Evolutionary conservation across 2,113 vertebrate genomes (phyloP).

Genomic region (Campylomormyrus numenius): DNA sequence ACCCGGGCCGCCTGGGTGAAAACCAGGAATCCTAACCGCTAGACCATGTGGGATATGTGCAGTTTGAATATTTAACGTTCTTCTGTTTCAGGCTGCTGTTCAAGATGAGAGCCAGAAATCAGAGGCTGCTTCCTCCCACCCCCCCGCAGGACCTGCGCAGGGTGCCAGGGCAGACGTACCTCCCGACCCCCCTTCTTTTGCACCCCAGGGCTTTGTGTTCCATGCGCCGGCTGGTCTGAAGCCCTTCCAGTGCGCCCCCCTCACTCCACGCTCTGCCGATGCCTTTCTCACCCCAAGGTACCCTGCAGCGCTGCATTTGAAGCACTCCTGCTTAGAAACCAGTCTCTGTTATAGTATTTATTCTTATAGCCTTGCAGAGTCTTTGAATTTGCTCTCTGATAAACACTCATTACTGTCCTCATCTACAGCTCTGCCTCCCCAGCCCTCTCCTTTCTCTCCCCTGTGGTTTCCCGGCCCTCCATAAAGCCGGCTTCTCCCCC

Average conservation of each 20-base stretch:
- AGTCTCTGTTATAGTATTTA: slow-evolving; percentile 4
- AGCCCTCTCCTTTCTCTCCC: background rate
- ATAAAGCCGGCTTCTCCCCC: background rate
- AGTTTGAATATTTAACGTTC: background rate
- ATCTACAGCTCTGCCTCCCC: slow-evolving; percentile 21
- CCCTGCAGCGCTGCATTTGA: background rate
- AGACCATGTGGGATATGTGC: background rate
- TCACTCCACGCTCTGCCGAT: slow-evolving; percentile 67
- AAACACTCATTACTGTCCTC: background rate
- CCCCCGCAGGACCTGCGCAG: too few relatives aligned
- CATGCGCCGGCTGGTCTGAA: slow-evolving; percentile 69
- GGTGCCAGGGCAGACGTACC: slow-evolving; percentile 39
- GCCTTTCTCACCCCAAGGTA: slow-evolving; percentile 68
- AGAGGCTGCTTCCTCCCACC: background rate
- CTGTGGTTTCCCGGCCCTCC: background rate
- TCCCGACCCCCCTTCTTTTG: slow-evolving; percentile 70
- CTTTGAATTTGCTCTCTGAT: background rate
- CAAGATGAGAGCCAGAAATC: background rate
- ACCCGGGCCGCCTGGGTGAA: background rate
- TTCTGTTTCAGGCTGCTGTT: background rate
- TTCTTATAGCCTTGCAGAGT: background rate
- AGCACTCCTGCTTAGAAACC: background rate
- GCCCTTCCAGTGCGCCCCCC: slow-evolving; percentile 64
- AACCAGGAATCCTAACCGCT: background rate
- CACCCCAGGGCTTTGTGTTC: slow-evolving; percentile 79